Base-by-base conservation (phyloP, 2,797 vertebrate genomes). In the Megaceryle alcyon region DNA sequence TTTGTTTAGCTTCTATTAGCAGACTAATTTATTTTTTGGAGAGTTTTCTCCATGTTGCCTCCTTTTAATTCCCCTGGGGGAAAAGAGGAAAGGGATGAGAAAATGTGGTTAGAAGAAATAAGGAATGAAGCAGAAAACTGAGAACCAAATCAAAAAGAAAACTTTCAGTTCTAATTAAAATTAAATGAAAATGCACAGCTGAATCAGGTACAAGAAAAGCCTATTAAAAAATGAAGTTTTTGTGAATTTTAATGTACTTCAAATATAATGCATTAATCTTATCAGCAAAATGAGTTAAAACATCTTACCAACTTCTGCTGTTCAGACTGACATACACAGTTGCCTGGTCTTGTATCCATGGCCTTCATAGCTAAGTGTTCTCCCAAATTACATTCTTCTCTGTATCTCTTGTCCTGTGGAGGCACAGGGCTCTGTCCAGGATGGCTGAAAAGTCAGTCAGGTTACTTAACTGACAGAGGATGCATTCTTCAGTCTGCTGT, bases 141-240 rank as follows among this genome's bases (percentile, higher is more conserved):
- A 92, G 63, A 95, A 82, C 6, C 35, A 54, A 73, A 61, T 86
- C 5, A 86, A 78, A 94, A 81, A 35, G 54, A 63, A 88, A 92
- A 33, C 56, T 94, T 90, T 87, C 51, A 31, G 28, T 93, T 88
- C 43, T 92, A 77, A 85, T 31, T 86, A 57, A 90, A 78, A 83
- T 71, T 18, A 87, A 89, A 86, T 88, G 17, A 93, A 95, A 96
- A 80, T 44, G 31, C 81, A 71, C 60, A 91, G 25, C 64, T 88
- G 78, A 48, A 80, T 39, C 29, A 28, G 39, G 20, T 80, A 60
- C 90, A 89, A 64, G 33, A 86, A 80, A 49, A 57, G 10, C 66
- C 46, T 70, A 4, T 82, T 43, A 26, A 72, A 64, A 72, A 57
- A n/a, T 12, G 8, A 84, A 43, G 10, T 56, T 82, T 49, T 11